Conservation (phyloP, 2,888 invertebrate species). For the Ornithoptera alexandrae region DNA sequence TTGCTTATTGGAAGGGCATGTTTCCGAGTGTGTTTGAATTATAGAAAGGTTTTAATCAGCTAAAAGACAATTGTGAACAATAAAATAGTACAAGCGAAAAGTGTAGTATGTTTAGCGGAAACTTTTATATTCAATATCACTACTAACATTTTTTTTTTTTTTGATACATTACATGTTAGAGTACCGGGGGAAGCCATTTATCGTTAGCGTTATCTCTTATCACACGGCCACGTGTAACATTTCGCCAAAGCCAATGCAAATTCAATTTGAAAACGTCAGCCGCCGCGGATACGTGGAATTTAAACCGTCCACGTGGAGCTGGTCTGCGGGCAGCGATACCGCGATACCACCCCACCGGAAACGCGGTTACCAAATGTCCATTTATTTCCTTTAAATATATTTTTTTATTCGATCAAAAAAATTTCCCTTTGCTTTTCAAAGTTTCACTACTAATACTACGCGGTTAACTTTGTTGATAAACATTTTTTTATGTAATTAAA, state of each 20-base stretch:
- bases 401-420: not conserved
- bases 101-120: too few species aligned
- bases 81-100: too few species aligned
- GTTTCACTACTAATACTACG: not conserved
- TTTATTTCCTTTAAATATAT: slow-evolving; percentile 23
- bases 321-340: slow-evolving; percentile 21
- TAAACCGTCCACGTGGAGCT: slow-evolving; percentile 41
- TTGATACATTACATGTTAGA: not conserved
- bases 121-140: too few species aligned
- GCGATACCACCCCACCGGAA: slow-evolving; percentile 19
- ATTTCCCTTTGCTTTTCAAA: not conserved
- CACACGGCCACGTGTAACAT: slow-evolving; percentile 5
- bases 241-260: slow-evolving; percentile 28
- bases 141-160: too few species aligned
- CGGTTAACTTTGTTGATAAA: not conserved
- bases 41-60: too few species aligned
- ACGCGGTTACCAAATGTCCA: slow-evolving; percentile 20
- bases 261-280: slow-evolving; percentile 48
- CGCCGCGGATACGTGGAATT: slow-evolving; percentile 40
- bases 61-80: too few species aligned
- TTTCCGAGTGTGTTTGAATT: too few species aligned
- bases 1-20: too few species aligned
- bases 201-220: slow-evolving; percentile 12
- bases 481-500: too few species aligned
- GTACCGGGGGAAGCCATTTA: not conserved